Percentiles rank a stretch among this genome's conserved stretches.
Evolutionary conservation across 2,797 vertebrate genomes (phyloP).

Genomic region (Toxotes lorentzi): DNA sequence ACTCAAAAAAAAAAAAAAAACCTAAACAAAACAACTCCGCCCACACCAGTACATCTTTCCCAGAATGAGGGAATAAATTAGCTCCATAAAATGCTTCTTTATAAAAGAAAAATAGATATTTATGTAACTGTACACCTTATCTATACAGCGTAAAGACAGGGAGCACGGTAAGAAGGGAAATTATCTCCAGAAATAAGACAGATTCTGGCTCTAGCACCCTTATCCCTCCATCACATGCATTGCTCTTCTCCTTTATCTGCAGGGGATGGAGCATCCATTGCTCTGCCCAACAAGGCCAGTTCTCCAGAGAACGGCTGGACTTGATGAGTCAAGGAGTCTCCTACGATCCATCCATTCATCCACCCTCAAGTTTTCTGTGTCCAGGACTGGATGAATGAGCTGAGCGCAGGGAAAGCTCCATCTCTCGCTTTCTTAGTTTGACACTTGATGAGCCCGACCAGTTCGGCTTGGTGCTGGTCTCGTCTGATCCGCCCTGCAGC

Average conservation of each 20-base stretch:
- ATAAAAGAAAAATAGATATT: conserved; percentile 89
- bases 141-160: conserved; percentile 79
- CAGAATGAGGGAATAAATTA: conserved; percentile 84
- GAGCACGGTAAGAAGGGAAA: conserved; percentile 75
- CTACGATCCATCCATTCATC: conserved; percentile 17
- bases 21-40: conserved; percentile 56
- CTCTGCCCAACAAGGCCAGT: conserved; percentile 32
- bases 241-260: conserved; percentile 32
- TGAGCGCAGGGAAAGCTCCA: conserved; percentile 42
- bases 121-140: conserved; percentile 81
- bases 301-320: conserved; percentile 27
- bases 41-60: conserved; percentile 69
- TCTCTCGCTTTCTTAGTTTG: conserved; percentile 34
- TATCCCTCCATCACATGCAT: conserved; percentile 64
- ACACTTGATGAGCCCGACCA: conserved; percentile 16
- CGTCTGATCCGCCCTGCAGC: conserved; percentile 46
- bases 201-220: conserved; percentile 78
- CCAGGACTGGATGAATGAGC: conserved; percentile 41
- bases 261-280: conserved; percentile 55
- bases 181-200: conserved; percentile 73
- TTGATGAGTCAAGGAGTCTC: not conserved
- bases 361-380: conserved; percentile 11
- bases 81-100: conserved; percentile 88
- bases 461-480: conserved; percentile 31
- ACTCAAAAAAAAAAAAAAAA: conserved; percentile 46